A percentile compares a stretch with the other conserved stretches of the same genome.
Evolutionary conservation across 1,140 invertebrate species (phyloP).

Genomic region (Berghia stephanieae): DNA sequence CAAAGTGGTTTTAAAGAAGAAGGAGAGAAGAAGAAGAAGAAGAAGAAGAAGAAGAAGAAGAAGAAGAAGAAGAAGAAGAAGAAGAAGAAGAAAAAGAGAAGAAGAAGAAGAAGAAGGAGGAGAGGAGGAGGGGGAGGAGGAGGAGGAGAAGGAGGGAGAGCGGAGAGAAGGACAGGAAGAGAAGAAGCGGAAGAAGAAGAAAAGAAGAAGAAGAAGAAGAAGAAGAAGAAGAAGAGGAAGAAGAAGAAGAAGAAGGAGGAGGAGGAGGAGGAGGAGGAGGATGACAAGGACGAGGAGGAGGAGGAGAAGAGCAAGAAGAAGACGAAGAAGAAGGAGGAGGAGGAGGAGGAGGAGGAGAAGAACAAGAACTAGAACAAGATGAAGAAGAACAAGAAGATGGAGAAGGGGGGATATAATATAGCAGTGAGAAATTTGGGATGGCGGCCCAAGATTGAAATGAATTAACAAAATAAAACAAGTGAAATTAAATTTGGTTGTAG

Average conservation of each 20-base stretch:
- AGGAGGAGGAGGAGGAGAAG: constrained; percentile 3
- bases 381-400: too few relatives aligned
- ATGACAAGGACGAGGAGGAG: background rate
- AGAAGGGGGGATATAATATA: too few relatives aligned
- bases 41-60: too few relatives aligned
- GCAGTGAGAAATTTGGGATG: too few relatives aligned
- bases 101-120: too few relatives aligned
- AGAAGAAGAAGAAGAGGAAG: background rate
- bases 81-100: too few relatives aligned
- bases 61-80: too few relatives aligned
- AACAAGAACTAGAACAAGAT: too few relatives aligned
- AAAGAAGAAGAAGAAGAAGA: background rate
- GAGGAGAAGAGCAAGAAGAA: background rate
- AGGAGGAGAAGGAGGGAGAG: background rate
- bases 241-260: constrained; percentile 12
- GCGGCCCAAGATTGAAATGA: background rate
- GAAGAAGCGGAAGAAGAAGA: background rate
- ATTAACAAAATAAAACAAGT: too few relatives aligned
- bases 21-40: too few relatives aligned
- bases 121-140: background rate
- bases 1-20: too few relatives aligned
- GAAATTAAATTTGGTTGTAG: too few relatives aligned
- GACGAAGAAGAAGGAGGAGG: background rate
- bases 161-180: background rate
- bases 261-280: background rate